These are phyloP conservation scores for Pangasius sanitwongsei DNA, from an alignment of 2,797 vertebrate genomes.

Conservation along the genomic window DNA sequence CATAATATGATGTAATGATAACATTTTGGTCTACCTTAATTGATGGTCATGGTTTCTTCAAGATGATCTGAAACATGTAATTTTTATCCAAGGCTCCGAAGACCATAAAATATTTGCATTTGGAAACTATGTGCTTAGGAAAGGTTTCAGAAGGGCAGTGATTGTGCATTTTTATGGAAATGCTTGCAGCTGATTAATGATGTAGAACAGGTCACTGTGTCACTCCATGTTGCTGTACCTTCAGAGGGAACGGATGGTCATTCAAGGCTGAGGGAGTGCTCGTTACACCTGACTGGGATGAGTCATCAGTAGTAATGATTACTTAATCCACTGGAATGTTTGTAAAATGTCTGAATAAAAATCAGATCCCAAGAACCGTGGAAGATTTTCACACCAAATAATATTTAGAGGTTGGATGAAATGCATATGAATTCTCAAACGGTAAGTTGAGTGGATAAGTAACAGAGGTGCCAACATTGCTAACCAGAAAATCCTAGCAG, in stretches of 20 bases:
- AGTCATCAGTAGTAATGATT: neutral
- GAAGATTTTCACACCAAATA: neutral
- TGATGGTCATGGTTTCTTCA: neutral
- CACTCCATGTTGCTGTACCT: neutral
- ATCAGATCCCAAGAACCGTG: neutral
- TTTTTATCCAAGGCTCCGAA: neutral
- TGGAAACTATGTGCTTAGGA: slow-evolving; percentile 2
- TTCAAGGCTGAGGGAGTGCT: neutral
- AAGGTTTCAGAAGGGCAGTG: neutral
- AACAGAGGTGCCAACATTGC: neutral
- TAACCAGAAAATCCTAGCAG: neutral
- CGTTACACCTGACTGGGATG: neutral
- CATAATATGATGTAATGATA: neutral
- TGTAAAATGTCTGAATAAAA: neutral
- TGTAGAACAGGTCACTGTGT: slow-evolving; percentile 4
- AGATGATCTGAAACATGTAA: neutral
- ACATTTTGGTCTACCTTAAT: too few species aligned
- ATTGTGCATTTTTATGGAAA: slow-evolving; percentile 7
- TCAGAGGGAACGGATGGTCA: neutral
- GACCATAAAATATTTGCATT: neutral
- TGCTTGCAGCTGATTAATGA: slow-evolving; percentile 7
- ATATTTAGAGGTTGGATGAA: neutral
- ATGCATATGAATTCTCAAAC: neutral
- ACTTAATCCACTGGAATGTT: neutral
- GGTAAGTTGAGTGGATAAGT: neutral